Percentiles rank a stretch among this genome's conserved stretches.
Evolutionary conservation across 2,113 vertebrate genomes (phyloP).

Genomic region (Tamias sibiricus): DNA sequence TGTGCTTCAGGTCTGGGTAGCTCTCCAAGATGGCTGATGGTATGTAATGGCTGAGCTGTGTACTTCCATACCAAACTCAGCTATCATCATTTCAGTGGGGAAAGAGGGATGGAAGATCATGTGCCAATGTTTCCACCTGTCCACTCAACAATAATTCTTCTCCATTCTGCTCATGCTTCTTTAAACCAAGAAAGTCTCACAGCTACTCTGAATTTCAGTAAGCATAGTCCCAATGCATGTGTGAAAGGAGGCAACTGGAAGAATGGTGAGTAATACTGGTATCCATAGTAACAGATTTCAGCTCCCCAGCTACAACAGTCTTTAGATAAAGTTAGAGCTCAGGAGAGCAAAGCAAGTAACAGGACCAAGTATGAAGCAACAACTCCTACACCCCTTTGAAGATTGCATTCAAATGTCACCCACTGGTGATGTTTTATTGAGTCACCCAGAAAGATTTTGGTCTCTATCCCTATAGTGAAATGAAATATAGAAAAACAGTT

Average conservation of each 20-base stretch:
- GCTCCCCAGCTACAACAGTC: not conserved
- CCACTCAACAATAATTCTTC: not conserved
- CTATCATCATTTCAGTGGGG: not conserved
- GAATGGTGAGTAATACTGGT: not conserved
- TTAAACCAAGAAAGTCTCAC: not conserved
- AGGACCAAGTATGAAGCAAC: not conserved
- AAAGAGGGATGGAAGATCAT: not conserved
- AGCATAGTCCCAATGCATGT: not conserved
- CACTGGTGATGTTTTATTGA: not conserved
- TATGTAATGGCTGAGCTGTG: not conserved
- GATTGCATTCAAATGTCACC: not conserved
- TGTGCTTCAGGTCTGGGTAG: not conserved
- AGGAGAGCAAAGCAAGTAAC: not conserved
- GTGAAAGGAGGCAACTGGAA: not conserved
- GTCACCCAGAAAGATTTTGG: not conserved
- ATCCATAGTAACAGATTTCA: not conserved
- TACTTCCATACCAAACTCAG: not conserved
- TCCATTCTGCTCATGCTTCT: not conserved
- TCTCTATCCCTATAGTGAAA: not conserved
- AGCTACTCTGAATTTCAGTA: not conserved
- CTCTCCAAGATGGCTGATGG: not conserved
- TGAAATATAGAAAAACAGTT: not conserved
- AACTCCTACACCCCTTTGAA: not conserved
- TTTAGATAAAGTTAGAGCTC: not conserved
- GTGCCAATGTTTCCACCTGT: not conserved